Conservation (phyloP, 2,797 vertebrate genomes). For the Dipus sagitta region DNA sequence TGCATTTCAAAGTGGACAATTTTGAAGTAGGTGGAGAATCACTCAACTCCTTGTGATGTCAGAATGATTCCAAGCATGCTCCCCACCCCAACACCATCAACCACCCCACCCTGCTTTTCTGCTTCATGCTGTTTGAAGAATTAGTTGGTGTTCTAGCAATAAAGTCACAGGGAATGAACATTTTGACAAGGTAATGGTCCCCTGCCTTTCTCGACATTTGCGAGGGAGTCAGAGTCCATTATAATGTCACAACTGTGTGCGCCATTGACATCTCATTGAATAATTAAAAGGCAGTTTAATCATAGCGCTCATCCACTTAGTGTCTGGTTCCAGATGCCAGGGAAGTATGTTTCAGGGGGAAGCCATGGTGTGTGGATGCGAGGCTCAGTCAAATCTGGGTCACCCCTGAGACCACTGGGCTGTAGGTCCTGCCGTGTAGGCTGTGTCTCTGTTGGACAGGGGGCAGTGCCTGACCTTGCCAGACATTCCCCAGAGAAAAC, state of each 20-base stretch:
- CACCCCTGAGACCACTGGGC: background rate
- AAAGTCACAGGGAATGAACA: constrained; percentile 76
- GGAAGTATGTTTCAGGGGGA: constrained; percentile 41
- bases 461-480: background rate
- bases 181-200: constrained; percentile 76
- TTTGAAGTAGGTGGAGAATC: background rate
- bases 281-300: constrained; percentile 76
- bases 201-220: constrained; percentile 63
- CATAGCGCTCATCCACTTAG: constrained; percentile 47
- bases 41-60: background rate
- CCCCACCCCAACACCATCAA: background rate
- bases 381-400: background rate
- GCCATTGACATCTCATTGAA: constrained; percentile 68
- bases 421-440: background rate
- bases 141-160: constrained; percentile 73
- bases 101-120: background rate
- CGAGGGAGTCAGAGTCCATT: constrained; percentile 70
- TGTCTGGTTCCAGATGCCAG: background rate
- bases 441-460: background rate
- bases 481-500: no score
- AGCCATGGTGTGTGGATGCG: accelerated
- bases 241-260: constrained; percentile 17
- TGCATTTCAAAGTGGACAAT: constrained; percentile 25
- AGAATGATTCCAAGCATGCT: background rate
- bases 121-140: constrained; percentile 48